Evolutionary conservation across 2,797 vertebrate species (phyloP), one percentile per base, ranked within the genome.

Genomic region (Fundulus diaphanus): DNA sequence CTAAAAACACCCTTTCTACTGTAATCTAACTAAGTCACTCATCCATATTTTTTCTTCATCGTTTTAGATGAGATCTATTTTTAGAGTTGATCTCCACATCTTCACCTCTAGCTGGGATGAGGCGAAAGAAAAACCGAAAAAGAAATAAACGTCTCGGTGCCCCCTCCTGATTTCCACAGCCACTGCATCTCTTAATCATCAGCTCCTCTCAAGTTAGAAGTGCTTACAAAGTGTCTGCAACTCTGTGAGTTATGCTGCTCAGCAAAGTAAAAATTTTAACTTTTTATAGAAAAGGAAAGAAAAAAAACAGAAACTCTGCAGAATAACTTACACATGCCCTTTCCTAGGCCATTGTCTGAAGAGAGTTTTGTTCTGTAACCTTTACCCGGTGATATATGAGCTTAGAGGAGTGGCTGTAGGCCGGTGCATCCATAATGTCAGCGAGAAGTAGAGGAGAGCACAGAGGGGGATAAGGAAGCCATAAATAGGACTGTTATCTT

Each of bases 301-400:
- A 2, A n/a, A 51, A 35, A 77, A 83, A 77, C 72, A 65, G 22
- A 82, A 81, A 67, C 40, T 76, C 57, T 74, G 78, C 83, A 89
- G 86, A 90, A 88, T 91, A 92, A 89, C 87, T 89, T 87, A 87
- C 85, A 79, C 37, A 76, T 88, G 90, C 87, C 88, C 88, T 93
- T 92, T 92, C 78, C 82, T 81, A 74, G 51, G 85, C 83, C 65
- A 85, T 84, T 87, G 88, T 92, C 84, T 86, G 81, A 82, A 76
- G 68, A 80, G 78, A 82, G 78, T 77, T 87, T 73, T 90, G 82
- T 92, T 92, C 81, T 85, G 84, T 94, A 93, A 95, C 93, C 90
- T 93, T 94, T 94, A 92, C 80, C 83, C 70, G 71, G 82, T 91
- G 89, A 94, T 91, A 79, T 86, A 90, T 86, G 88, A 88, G 89